Percentiles rank a stretch among this genome's conserved stretches.
phyloP scores from a whole-genome alignment of 1,140 invertebrate species.

The Drosophila seguyi region DNA sequence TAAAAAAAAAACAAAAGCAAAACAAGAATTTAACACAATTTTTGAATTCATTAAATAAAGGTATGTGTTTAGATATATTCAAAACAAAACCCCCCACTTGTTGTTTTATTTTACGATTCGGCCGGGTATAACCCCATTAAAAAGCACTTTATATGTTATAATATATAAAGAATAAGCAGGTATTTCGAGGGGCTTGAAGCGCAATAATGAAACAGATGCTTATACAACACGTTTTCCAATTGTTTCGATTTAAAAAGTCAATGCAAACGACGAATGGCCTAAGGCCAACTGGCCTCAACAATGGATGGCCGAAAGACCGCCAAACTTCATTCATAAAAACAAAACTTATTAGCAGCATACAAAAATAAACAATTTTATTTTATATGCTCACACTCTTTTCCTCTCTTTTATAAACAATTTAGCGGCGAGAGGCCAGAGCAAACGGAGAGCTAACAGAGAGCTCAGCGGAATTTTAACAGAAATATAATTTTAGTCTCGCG shows the following conservation, averaged over 20 bases:
- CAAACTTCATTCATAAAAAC: conserved; percentile 44
- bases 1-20: conserved; percentile 58
- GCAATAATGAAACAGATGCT: conserved; percentile 18
- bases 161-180: neutral
- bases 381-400: neutral
- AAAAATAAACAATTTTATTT: conserved; percentile 6
- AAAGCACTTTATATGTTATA: neutral
- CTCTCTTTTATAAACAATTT: conserved; percentile 22
- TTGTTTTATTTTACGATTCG: conserved; percentile 10
- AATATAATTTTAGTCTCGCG: conserved; percentile 1
- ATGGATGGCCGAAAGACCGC: conserved; percentile 4
- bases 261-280: conserved; percentile 5
- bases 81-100: conserved; percentile 51
- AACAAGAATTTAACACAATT: conserved; percentile 83
- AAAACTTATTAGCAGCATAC: neutral
- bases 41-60: conserved; percentile 84
- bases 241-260: conserved; percentile 17
- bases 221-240: conserved; percentile 6
- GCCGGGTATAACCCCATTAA: neutral
- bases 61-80: conserved; percentile 84
- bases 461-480: conserved; percentile 7
- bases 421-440: neutral
- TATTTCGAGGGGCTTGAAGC: neutral
- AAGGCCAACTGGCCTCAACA: conserved; percentile 23
- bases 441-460: neutral